These are phyloP conservation scores for Eulemur mongoz DNA, from an alignment of 2,797 vertebrate species.

Conservation along the genomic window DNA sequence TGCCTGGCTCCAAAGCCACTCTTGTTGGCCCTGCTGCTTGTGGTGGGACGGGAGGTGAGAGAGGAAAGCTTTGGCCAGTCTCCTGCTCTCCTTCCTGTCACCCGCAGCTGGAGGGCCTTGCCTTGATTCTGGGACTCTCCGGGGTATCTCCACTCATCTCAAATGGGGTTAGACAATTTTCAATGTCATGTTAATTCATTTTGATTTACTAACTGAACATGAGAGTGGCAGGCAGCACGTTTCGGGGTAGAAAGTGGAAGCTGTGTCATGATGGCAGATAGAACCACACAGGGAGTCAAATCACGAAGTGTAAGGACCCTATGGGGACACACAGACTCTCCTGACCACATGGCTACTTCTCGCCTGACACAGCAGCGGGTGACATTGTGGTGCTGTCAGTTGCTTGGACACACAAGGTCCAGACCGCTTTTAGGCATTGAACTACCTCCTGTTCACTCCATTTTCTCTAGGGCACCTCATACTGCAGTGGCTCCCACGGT, in stretches of 20 bases:
- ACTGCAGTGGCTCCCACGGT: no score
- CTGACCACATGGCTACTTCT: not conserved
- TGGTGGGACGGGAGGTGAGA: not conserved
- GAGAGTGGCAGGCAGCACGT: no score
- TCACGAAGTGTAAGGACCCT: not conserved
- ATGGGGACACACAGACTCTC: rapidly evolving
- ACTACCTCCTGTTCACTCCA: not conserved
- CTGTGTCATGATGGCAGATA: no score
- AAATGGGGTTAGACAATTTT: not conserved
- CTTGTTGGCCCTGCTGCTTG: not conserved
- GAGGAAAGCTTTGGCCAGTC: not conserved
- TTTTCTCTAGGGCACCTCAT: not conserved
- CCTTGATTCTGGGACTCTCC: not conserved
- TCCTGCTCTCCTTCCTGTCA: rapidly evolving
- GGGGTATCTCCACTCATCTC: not conserved
- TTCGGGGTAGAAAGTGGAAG: not conserved
- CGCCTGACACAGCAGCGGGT: rapidly evolving
- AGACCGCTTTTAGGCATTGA: not conserved
- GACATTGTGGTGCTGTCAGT: rapidly evolving
- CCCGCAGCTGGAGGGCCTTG: not conserved
- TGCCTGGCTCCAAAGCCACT: no score
- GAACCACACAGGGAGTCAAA: not conserved
- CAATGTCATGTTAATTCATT: not conserved
- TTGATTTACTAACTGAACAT: not conserved
- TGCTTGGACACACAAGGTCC: not conserved